A percentile compares a stretch with the other conserved stretches of the same genome.
Evolutionary conservation across 2,113 vertebrate genomes (phyloP).

Genomic region (Sinocyclocheilus rhinocerous): DNA sequence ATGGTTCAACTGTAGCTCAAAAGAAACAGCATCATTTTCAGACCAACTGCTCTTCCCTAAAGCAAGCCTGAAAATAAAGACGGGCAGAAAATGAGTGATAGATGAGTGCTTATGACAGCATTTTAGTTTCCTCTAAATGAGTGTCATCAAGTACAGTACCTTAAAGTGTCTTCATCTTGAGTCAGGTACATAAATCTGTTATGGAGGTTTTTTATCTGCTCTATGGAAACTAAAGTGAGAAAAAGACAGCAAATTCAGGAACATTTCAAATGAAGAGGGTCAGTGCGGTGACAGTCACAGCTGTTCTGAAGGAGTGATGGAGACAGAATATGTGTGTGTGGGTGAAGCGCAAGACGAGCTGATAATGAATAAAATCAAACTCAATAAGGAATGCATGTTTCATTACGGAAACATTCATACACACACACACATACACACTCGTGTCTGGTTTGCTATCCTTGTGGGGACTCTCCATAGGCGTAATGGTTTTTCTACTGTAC

Average conservation of each 20-base stretch:
- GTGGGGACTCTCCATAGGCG: too few relatives aligned
- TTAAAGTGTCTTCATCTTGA: constrained; percentile 80
- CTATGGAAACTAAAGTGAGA: constrained; percentile 79
- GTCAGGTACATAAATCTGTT: constrained; percentile 85
- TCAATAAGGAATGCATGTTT: not conserved
- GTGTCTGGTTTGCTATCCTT: too few relatives aligned
- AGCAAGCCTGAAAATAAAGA: too few relatives aligned
- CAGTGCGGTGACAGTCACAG: not conserved
- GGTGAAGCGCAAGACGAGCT: not conserved
- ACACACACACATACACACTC: not conserved
- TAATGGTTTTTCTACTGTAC: too few relatives aligned
- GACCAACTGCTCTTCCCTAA: too few relatives aligned
- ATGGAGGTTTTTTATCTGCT: constrained; percentile 88
- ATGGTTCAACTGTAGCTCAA: too few relatives aligned
- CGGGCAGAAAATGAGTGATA: not conserved
- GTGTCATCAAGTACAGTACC: constrained; percentile 79
- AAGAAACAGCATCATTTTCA: too few relatives aligned
- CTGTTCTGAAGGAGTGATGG: not conserved
- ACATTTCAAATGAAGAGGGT: not conserved
- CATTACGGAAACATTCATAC: not conserved
- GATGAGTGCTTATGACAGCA: too few relatives aligned
- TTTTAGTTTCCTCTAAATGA: too few relatives aligned
- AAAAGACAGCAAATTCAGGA: not conserved
- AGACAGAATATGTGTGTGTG: not conserved
- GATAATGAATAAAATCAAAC: not conserved